phyloP scores from a whole-genome alignment of 2,797 vertebrate species.

The Octomys mimax region DNA sequence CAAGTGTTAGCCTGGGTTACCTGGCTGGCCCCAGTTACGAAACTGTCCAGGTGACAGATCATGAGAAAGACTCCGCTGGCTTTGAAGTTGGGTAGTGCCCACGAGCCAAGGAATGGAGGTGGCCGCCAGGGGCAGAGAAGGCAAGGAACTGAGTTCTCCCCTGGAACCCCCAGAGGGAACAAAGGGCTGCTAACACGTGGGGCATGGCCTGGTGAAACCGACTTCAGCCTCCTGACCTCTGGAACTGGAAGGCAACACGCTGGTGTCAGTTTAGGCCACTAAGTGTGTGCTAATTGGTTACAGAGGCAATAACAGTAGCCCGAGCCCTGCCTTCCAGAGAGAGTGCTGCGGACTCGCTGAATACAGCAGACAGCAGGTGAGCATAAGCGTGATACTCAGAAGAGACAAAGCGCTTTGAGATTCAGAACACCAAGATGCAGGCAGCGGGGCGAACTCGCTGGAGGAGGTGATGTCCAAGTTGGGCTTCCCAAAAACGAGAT shows the following conservation, averaged over 20 bases:
- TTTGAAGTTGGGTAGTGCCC: background rate
- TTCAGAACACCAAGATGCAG: background rate
- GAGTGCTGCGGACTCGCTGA: background rate
- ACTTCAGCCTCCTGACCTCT: background rate
- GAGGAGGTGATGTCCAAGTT: background rate
- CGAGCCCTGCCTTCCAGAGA: background rate
- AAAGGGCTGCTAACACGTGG: background rate
- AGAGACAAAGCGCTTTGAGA: background rate
- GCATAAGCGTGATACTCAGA: background rate
- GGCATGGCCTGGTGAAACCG: background rate
- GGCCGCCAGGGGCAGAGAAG: background rate
- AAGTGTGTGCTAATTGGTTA: background rate
- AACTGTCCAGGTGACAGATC: fast-evolving
- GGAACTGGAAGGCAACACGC: background rate
- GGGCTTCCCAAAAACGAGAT: background rate
- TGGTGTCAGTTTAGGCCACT: background rate
- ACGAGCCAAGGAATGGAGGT: constrained; percentile 41
- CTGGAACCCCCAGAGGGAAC: background rate
- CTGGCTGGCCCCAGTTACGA: background rate
- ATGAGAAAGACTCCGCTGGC: background rate
- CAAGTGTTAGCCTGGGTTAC: background rate
- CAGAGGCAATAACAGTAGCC: background rate
- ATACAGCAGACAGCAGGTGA: background rate
- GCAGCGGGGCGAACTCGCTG: background rate
- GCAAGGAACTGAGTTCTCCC: background rate